A percentile compares a stretch with the other conserved stretches of the same genome.
phyloP scores from a whole-genome alignment of 2,113 vertebrate genomes.

The Oreochromis spilurus region DNA sequence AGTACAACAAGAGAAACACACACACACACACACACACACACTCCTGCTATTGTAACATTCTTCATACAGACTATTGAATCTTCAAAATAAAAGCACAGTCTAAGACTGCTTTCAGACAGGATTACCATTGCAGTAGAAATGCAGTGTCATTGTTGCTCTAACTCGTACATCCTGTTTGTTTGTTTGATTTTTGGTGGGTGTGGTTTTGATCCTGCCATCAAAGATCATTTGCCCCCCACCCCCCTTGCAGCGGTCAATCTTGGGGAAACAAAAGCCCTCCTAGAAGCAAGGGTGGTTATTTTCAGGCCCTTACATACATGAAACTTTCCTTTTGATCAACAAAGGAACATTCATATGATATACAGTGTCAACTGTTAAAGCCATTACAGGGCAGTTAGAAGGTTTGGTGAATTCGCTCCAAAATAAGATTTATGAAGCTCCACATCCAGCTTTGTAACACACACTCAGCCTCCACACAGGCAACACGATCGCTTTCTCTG shows the following conservation, averaged over 20 bases:
- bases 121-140: not conserved
- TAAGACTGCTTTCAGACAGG: not conserved
- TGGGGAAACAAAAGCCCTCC: not conserved
- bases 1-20: conserved; percentile 5
- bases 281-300: not conserved
- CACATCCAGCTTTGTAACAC: not conserved
- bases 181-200: not conserved
- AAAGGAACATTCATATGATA: not conserved
- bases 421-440: not conserved
- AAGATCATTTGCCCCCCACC: not conserved
- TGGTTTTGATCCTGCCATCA: not conserved
- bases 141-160: not conserved
- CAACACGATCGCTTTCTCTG: not conserved
- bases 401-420: not conserved
- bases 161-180: not conserved
- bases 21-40: not conserved
- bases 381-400: not conserved
- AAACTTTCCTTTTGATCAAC: not conserved
- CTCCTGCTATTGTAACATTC: not conserved
- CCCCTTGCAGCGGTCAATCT: not conserved
- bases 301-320: not conserved
- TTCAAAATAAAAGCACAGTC: not conserved
- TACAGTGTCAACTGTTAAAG: not conserved
- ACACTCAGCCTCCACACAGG: not conserved
- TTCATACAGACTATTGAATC: not conserved